Evolutionary conservation across 1,140 invertebrate genomes (phyloP), one percentile per base, ranked within the genome.

Genomic region (Odontomachus brunneus): DNA sequence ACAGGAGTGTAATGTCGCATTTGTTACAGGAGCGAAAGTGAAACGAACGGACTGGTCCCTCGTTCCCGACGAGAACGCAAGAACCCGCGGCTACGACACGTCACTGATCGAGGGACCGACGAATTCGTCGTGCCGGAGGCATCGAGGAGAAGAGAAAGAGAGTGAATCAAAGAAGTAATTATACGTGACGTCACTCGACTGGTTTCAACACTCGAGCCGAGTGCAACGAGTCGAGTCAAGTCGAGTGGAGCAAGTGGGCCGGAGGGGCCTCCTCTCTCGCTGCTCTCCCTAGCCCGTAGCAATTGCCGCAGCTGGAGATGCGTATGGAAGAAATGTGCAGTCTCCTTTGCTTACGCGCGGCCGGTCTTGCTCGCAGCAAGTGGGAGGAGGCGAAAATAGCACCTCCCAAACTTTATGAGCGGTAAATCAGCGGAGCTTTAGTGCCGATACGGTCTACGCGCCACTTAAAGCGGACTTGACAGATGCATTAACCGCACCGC

Each of bases 141-240:
- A 66, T 11, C 33, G 29, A 15, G 55, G 11, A 69, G 22, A 62
- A 53, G 78, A 82, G 69, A 82, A 74, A 82, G 82, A 81, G 78
- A 89, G 88, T 85, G 90, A 92, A 93, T 91, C 82, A 91, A 91
- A 93, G 89, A 90, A 91, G 89, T 92, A 93, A 94, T 94, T 93
- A 92, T 92, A 90, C 87, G 90, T 93, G 93, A 93, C 93, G 92
- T 94, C 93, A 92, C 82, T 85, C 86, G 83, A 91, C 89, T 93
- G 89, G 91, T 92, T 92, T 92, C 91, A 89, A 93, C 90, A 87
- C 87, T 83, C 75, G 74, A 84, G 53, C 60, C 85, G 62, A 85
- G 67, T 83, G 72, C 85, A 87, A 57, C 82, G 78, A 81, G 71
- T 84, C 75, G 62, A 86, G 53, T 85, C 69, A 71, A 44, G 49